Conservation (phyloP, 2,113 vertebrate genomes). For the Halcyon malimbica region DNA sequence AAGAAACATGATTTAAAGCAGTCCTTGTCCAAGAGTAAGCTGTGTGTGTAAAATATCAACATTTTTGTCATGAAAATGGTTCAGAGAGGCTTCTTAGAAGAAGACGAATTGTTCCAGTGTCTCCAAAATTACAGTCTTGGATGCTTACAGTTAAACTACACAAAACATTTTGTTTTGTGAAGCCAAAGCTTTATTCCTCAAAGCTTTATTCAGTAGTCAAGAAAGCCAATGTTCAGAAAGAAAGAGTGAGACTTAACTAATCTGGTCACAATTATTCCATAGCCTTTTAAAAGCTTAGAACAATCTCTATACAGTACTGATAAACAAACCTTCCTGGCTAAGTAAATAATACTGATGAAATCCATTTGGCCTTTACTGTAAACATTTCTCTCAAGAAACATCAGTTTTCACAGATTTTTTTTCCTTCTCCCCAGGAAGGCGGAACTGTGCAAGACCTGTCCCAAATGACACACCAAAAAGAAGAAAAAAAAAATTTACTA, state of each 20-base stretch:
- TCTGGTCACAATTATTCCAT: neutral
- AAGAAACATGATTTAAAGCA: neutral
- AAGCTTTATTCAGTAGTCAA: conserved; percentile 33
- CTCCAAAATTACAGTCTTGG: conserved; percentile 14
- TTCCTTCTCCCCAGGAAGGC: neutral
- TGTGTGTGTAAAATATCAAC: neutral
- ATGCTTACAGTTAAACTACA: neutral
- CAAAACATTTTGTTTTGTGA: neutral
- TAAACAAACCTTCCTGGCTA: neutral
- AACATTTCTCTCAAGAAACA: neutral
- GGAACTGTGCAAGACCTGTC: neutral
- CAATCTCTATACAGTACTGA: neutral
- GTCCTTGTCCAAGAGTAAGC: neutral
- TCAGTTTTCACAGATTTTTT: neutral
- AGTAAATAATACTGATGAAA: neutral
- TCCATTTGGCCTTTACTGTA: neutral
- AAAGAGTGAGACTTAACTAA: neutral
- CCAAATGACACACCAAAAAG: neutral
- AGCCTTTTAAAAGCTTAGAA: neutral
- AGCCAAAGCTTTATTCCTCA: neutral
- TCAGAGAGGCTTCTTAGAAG: conserved; percentile 12
- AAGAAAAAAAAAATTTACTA: neutral
- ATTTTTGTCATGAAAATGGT: neutral
- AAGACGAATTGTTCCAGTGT: conserved; percentile 10
- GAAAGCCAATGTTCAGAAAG: neutral